Evolutionary conservation across 2,797 vertebrate species (phyloP), one percentile per base, ranked within the genome.

Genomic region (Enteromius argenteus): DNA sequence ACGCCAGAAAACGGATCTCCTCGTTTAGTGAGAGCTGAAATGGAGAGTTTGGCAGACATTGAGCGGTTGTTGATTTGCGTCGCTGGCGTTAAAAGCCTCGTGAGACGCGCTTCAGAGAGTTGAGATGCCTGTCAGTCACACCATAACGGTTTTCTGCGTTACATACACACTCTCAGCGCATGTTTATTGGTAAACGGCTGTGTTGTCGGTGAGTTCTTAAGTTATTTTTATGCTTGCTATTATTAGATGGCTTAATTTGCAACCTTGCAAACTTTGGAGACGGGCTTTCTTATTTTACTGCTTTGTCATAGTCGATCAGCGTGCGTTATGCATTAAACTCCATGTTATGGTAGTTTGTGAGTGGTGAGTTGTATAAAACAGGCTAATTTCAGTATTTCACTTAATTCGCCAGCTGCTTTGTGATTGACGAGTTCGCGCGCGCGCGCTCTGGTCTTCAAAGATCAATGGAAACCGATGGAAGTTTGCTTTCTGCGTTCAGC

Each of bases 201-300:
- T 56, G 13, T 69, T 76, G 21, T 53, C 60, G 23, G n/a, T 3
- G 37, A 49, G 71, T 80, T 64, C 5, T 32, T 49, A 6, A 11
- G 83, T 78, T 86, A 81, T 81, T 86, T 84, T 69, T 86, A 58
- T 51, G 72, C 67, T 42, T 49, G 81, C 82, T 88, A 88, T 88
- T 86, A 76, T 85, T 86, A 86, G 83, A 67, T 77, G 44, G 56
- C 75, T 77, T 74, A 39, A 74, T 84, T 82, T 71, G 67, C 32
- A 37, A 64, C 49, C 67, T 46, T 83, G 49, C 8, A 62, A 84
- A 68, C 66, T 68, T 76, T 56, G 21, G 4, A 67, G 62, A n/a
- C 30, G 15, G 81, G 0, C 37, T 69, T 67, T 53, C 37, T n/a
- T 19, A 32, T 5, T 19, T n/a, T 42, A 1, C n/a, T 21, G 23